phyloP scores from a whole-genome alignment of 2,113 vertebrate genomes.

The Gymnorhina tibicen region DNA sequence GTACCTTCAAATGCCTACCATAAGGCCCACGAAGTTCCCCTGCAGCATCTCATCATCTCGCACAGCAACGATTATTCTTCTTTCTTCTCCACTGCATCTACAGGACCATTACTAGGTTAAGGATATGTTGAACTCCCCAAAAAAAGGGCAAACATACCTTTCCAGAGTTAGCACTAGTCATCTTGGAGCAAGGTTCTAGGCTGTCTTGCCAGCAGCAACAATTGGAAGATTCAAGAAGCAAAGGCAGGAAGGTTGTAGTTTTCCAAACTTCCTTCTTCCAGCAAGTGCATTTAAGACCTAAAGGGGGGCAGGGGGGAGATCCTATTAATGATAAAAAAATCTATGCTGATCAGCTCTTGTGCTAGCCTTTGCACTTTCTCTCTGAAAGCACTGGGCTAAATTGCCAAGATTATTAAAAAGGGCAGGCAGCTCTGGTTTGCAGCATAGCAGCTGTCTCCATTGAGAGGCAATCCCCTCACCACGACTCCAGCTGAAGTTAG shows the following conservation, averaged over 20 bases:
- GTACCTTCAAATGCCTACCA: rapidly evolving
- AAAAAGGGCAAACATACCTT: not conserved
- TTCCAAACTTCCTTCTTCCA: not conserved
- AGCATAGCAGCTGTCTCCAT: not conserved
- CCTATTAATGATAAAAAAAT: not conserved
- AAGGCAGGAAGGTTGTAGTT: not conserved
- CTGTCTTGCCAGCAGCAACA: not conserved
- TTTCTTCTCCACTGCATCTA: not conserved
- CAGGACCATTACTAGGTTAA: not conserved
- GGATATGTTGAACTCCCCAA: not conserved
- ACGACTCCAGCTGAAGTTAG: not conserved
- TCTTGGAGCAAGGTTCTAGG: not conserved
- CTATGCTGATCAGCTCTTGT: not conserved
- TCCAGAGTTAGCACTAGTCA: not conserved
- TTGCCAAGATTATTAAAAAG: not conserved
- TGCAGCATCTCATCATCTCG: not conserved
- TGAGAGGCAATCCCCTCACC: not conserved
- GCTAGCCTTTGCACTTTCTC: not conserved
- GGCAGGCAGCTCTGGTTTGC: not conserved
- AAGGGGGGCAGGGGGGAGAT: not conserved
- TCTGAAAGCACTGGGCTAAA: not conserved
- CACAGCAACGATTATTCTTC: not conserved
- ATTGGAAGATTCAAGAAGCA: not conserved
- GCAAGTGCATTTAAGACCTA: not conserved
- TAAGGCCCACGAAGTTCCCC: not conserved